Evolutionary conservation across 2,113 vertebrate species (phyloP).

Genomic region (Chlorodrepanis virens): DNA sequence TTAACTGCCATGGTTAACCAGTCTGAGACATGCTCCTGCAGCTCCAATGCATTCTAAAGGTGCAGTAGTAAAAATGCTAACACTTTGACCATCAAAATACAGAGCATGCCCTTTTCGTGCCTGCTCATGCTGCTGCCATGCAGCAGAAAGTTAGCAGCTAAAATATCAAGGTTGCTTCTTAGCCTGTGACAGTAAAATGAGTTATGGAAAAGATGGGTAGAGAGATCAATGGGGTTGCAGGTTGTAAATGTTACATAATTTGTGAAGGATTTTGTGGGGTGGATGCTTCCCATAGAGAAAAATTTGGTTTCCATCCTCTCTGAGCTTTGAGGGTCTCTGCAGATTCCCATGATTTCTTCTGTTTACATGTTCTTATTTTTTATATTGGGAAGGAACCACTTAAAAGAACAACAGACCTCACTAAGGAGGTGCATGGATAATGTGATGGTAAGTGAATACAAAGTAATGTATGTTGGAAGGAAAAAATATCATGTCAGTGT

Average conservation of each 20-base stretch:
- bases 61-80: background rate
- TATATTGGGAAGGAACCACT: background rate
- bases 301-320: background rate
- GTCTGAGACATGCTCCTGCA: rapidly evolving
- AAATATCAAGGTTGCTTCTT: background rate
- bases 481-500: background rate
- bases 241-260: background rate
- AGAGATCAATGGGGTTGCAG: background rate
- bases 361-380: background rate
- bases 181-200: background rate
- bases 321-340: background rate
- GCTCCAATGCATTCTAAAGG: background rate
- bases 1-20: background rate
- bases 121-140: background rate
- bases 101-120: background rate
- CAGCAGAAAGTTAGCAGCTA: background rate
- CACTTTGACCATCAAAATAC: background rate
- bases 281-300: background rate
- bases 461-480: background rate
- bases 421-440: background rate
- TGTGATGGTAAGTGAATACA: background rate
- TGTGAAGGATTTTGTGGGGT: background rate
- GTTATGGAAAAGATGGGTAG: background rate
- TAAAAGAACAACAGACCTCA: background rate
- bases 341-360: background rate